Conservation (phyloP, 2,797 vertebrate species). For the Rhinogobio ventralis region DNA sequence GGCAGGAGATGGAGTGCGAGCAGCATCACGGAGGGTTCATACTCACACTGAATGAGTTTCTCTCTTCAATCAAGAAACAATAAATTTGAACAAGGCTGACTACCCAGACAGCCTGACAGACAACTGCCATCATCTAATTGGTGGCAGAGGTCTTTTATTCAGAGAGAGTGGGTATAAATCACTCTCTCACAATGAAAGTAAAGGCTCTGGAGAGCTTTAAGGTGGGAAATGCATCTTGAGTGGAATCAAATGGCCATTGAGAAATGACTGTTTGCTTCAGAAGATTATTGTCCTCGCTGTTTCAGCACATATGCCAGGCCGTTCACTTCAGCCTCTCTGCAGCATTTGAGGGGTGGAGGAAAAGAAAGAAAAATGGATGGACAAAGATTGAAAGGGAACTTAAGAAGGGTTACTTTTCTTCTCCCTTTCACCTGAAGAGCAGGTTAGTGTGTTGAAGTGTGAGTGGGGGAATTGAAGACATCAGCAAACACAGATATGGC, state of each 20-base stretch:
- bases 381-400: constrained; percentile 5
- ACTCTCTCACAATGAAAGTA: constrained; percentile 31
- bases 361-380: constrained; percentile 24
- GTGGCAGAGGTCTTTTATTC: constrained; percentile 41
- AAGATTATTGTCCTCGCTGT: constrained; percentile 4
- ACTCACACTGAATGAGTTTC: constrained; percentile 32
- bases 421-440: constrained; percentile 35
- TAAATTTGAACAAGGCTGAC: constrained; percentile 43
- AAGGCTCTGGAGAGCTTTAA: constrained; percentile 26
- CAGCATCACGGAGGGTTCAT: neutral
- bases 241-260: constrained; percentile 20
- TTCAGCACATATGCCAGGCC: constrained; percentile 5
- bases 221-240: constrained; percentile 19
- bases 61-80: constrained; percentile 53
- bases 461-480: constrained; percentile 43
- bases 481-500: constrained; percentile 49
- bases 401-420: neutral
- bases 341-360: neutral
- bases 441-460: constrained; percentile 20
- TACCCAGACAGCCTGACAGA: constrained; percentile 52
- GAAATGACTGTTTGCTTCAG: neutral
- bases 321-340: constrained; percentile 24
- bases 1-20: neutral
- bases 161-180: constrained; percentile 41
- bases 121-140: constrained; percentile 50